Percentiles rank a stretch among this genome's conserved stretches.
These are phyloP conservation scores for Acanthornis magna DNA, from an alignment of 2,797 vertebrate genomes.

Conservation along the genomic window DNA sequence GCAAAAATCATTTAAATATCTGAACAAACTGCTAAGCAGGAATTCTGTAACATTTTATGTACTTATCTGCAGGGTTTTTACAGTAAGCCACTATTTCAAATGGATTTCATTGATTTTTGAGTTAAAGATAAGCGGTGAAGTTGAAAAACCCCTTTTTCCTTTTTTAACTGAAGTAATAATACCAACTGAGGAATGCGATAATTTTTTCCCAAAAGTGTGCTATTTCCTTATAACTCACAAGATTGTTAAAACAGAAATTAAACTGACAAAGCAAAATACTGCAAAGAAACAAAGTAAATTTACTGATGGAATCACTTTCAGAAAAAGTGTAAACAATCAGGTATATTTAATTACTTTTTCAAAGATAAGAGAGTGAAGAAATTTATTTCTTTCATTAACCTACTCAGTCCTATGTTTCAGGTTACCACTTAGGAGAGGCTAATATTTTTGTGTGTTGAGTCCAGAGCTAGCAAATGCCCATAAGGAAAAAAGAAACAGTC, in stretches of 20 bases:
- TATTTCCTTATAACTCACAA: background rate
- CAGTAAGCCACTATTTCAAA: background rate
- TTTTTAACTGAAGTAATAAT: background rate
- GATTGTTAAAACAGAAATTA: background rate
- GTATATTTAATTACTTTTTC: background rate
- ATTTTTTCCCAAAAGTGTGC: background rate
- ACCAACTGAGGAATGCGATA: background rate
- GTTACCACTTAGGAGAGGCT: background rate
- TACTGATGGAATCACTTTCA: background rate
- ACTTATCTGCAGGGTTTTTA: background rate
- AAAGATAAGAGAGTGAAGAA: background rate
- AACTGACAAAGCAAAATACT: background rate
- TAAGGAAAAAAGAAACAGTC: background rate
- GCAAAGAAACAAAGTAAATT: background rate
- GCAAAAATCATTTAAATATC: background rate
- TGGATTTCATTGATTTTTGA: background rate
- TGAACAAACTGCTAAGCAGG: background rate
- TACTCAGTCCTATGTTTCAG: background rate
- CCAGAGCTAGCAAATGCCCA: background rate
- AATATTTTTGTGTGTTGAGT: background rate
- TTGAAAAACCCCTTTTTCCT: background rate
- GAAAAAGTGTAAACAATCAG: background rate
- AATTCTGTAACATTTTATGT: background rate
- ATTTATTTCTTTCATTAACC: background rate
- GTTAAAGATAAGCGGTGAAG: background rate